Base-by-base conservation (phyloP, 2,888 invertebrate species). In the Ormyrus nitidulus region DNA sequence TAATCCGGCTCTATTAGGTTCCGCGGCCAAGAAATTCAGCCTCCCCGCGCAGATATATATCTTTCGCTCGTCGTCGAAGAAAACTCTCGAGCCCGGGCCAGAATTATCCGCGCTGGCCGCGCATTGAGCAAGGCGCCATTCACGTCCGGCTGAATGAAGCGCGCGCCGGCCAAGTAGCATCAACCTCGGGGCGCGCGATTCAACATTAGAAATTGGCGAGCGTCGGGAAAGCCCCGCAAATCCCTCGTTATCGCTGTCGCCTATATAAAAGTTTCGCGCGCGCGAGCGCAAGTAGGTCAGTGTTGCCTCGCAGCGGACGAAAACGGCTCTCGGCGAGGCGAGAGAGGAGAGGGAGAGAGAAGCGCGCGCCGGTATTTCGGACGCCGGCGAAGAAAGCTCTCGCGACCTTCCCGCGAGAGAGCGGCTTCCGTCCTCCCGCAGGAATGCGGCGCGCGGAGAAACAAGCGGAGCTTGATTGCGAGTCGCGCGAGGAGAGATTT, bases 11-110 rank as follows among this genome's bases (percentile, higher is more conserved):
- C 34, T 4, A 4, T 0, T 0, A 4, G 34, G 34, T 4, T 34
- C 34, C 34, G 34, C 34, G 34, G 34, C 34, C 34, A 34, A 34
- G 34, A 34, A 34, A 34, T 34, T 34, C 58, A 73, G 76, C 79
- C 75, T 79, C 81, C 85, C 85, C 85, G 86, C 82, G 86, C 84
- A 19, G 19, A 19, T 1, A 19, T 1, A 19, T 19, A 19, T 19
- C 19, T 19, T 2, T 1, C 19, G 1, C 19, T 19, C 19, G 1
- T 19, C 19, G 19, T 19, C 19, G 19, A 19, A 19, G 19, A 19
- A 19, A 19, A 19, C 19, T 19, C 19, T 19, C 19, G 19, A 34
- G 34, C 34, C 34, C 34, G 4, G 34, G 34, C 34, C 34, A 34
- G 34, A 34, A 34, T 34, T 34, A 34, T 34, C 34, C 34, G 34